These are phyloP conservation scores for Manduca sexta DNA, from an alignment of 1,140 invertebrate species.

Conservation along the genomic window DNA sequence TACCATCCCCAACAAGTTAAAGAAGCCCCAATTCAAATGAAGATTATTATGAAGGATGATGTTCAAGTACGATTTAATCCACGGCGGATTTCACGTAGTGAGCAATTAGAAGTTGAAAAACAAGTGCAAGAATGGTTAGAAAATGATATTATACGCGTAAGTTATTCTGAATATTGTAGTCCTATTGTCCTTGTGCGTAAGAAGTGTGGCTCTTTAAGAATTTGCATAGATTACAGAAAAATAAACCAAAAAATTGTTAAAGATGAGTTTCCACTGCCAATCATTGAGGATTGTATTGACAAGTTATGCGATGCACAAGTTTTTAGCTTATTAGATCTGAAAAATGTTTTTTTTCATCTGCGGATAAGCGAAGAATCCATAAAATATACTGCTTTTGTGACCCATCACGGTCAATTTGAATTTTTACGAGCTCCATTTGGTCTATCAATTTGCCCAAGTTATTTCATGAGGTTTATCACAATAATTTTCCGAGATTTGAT, in stretches of 20 bases:
- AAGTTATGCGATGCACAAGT: constrained; percentile 3
- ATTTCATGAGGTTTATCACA: constrained; percentile 17
- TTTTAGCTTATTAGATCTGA: constrained; percentile 18
- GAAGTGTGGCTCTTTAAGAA: constrained; percentile 1
- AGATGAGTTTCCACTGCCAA: constrained; percentile 18
- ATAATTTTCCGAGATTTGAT: constrained; percentile 20
- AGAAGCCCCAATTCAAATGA: too few species aligned
- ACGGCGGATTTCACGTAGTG: too few species aligned
- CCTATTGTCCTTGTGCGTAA: constrained; percentile 5
- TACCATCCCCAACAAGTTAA: too few species aligned
- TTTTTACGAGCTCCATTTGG: constrained; percentile 22
- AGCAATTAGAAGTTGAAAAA: too few species aligned
- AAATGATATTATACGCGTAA: too few species aligned
- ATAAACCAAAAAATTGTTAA: too few species aligned
- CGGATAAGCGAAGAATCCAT: constrained; percentile 14
- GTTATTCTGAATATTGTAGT: constrained; percentile 10
- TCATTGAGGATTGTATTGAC: constrained; percentile 21
- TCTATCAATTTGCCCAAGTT: constrained; percentile 14
- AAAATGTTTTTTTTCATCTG: constrained; percentile 22
- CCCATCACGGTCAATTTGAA: constrained; percentile 15
- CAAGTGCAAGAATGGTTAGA: too few species aligned
- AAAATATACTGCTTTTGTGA: constrained; percentile 26
- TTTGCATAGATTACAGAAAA: constrained; percentile 15
- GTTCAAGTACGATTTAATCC: too few species aligned
- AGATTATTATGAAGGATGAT: too few species aligned